Conservation (phyloP, 2,888 invertebrate species). For the Rhabditoides inermis region DNA sequence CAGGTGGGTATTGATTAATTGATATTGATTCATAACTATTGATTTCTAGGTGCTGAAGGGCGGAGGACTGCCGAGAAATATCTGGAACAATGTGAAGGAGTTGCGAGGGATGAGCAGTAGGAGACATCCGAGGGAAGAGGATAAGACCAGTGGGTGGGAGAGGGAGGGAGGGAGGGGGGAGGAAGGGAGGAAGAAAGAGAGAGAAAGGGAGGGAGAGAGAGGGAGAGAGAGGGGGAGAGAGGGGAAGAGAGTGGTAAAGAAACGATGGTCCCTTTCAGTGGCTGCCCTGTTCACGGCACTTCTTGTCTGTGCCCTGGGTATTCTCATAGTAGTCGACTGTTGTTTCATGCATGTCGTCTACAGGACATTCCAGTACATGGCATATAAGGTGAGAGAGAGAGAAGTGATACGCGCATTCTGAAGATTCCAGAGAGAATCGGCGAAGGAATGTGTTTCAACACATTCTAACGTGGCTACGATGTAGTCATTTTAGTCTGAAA, state of each 20-base stretch:
- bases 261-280: slow-evolving; percentile 13
- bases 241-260: background rate
- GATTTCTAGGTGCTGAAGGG: background rate
- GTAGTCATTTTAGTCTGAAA: no score
- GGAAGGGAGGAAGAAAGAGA: no score
- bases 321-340: slow-evolving; percentile 53
- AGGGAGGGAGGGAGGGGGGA: slow-evolving; percentile 6
- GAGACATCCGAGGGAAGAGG: no score
- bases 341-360: slow-evolving; percentile 29
- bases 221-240: slow-evolving; percentile 5
- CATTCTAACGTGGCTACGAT: no score
- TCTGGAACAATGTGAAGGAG: slow-evolving; percentile 2
- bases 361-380: slow-evolving; percentile 21
- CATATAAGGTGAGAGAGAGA: no score
- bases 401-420: no score
- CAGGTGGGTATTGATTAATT: slow-evolving; percentile 10
- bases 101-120: no score
- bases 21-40: background rate
- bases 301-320: slow-evolving; percentile 75
- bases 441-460: no score
- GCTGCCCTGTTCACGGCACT: slow-evolving; percentile 66
- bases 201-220: slow-evolving; percentile 6
- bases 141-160: slow-evolving; percentile 2
- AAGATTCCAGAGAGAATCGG: slow-evolving; percentile 24
- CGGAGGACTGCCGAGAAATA: slow-evolving; percentile 4